Conservation (phyloP, 2,113 vertebrate genomes). For the Panthera uncia region DNA sequence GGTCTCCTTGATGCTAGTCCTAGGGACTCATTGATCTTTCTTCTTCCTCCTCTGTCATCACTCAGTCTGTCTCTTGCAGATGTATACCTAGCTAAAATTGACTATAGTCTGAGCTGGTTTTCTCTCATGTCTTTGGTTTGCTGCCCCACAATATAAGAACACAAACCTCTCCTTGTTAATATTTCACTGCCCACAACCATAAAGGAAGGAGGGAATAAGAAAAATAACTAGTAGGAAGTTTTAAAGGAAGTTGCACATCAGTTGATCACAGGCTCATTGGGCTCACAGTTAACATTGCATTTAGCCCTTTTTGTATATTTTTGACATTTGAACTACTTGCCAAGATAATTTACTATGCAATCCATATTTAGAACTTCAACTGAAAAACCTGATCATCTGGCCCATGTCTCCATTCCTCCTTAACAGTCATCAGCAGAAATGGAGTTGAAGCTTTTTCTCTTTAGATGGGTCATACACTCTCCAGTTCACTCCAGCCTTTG, state of each 20-base stretch:
- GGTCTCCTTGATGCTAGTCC: background rate
- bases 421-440: background rate
- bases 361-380: background rate
- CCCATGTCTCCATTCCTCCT: background rate
- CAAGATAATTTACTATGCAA: background rate
- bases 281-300: background rate
- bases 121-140: background rate
- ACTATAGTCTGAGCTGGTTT: background rate
- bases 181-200: background rate
- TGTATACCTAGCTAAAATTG: background rate
- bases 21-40: background rate
- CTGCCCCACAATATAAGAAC: background rate
- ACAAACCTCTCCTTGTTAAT: background rate
- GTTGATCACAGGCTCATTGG: background rate
- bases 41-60: background rate
- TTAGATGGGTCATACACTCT: background rate
- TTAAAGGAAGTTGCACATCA: background rate
- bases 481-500: background rate
- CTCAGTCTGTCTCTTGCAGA: background rate
- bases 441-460: background rate
- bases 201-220: background rate
- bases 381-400: background rate
- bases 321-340: constrained; percentile 15
- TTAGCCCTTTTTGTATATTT: background rate
- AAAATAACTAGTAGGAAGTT: background rate